These are phyloP conservation scores for Elmis aenea DNA, from an alignment of 2,888 invertebrate species.

Conservation along the genomic window DNA sequence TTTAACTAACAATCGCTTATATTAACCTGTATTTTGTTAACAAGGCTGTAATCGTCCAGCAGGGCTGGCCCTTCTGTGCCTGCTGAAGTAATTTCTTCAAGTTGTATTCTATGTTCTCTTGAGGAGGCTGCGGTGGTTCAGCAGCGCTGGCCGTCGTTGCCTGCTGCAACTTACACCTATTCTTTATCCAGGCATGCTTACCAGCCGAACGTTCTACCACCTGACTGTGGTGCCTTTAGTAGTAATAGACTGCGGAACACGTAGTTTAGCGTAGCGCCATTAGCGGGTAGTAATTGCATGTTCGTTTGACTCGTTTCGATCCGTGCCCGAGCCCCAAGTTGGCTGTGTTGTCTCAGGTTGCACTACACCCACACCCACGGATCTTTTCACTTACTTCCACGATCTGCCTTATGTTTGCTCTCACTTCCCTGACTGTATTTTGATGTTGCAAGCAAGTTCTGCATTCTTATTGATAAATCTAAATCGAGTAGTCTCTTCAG, in stretches of 20 bases:
- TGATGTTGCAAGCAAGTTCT: conserved; percentile 28
- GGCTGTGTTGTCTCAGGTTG: conserved; percentile 49
- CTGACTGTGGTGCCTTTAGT: conserved; percentile 33
- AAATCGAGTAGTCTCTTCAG: conserved; percentile 12
- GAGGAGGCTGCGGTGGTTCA: conserved; percentile 12
- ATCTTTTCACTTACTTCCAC: conserved; percentile 25
- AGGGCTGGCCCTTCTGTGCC: conserved; percentile 9
- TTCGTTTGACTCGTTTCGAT: conserved; percentile 29
- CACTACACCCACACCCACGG: conserved; percentile 38
- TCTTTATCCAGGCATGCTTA: conserved; percentile 32
- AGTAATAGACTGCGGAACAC: conserved; percentile 33
- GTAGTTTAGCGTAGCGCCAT: conserved; percentile 33
- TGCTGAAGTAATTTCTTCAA: conserved; percentile 10
- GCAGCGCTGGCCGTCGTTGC: conserved; percentile 9
- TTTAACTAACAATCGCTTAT: conserved; percentile 35
- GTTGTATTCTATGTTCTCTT: not conserved
- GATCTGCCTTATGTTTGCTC: conserved; percentile 20
- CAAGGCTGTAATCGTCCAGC: conserved; percentile 10
- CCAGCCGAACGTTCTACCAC: conserved; percentile 23
- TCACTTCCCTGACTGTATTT: conserved; percentile 23
- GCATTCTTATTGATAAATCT: conserved; percentile 10
- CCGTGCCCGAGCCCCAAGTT: conserved; percentile 36
- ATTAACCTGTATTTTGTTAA: too few relatives aligned
- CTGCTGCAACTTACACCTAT: conserved; percentile 16
- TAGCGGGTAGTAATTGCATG: conserved; percentile 35